Evolutionary conservation across 2,888 invertebrate species (phyloP).

Genomic region (Clepsis dumicolana): DNA sequence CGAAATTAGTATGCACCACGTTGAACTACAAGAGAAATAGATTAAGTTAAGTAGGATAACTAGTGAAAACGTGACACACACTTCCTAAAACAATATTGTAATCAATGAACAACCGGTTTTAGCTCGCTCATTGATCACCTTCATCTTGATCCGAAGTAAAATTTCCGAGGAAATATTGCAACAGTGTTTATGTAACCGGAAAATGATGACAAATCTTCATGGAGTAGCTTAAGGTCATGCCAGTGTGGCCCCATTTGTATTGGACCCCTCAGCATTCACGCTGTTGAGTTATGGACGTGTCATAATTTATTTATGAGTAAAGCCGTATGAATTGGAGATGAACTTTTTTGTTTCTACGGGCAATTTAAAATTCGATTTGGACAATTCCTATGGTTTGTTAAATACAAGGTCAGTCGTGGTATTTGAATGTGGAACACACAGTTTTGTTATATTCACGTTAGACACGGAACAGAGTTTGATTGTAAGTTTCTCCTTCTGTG

Average conservation of each 20-base stretch:
- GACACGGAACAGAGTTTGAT: not conserved
- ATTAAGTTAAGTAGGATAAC: not conserved
- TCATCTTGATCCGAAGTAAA: slow-evolving; percentile 34
- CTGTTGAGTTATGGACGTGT: not conserved
- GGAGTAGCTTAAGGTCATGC: slow-evolving; percentile 13
- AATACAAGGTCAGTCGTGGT: not conserved
- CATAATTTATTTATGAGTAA: not conserved
- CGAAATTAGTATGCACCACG: not conserved
- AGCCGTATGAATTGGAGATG: not conserved
- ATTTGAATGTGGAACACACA: not conserved
- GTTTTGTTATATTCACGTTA: not conserved
- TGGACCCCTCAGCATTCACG: slow-evolving; percentile 5
- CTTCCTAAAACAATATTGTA: slow-evolving; percentile 1
- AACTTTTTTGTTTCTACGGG: not conserved
- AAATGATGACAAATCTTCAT: slow-evolving; percentile 27
- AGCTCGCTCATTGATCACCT: slow-evolving; percentile 19
- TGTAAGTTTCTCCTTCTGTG: not conserved
- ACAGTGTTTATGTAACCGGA: slow-evolving; percentile 31
- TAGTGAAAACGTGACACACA: not conserved
- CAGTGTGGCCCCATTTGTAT: slow-evolving; percentile 14
- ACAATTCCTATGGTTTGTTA: not conserved
- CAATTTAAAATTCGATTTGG: not conserved
- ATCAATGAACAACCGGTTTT: not conserved
- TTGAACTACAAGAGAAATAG: not conserved
- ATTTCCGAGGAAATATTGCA: slow-evolving; percentile 32